Evolutionary conservation across 2,113 vertebrate species (phyloP), one percentile per base, ranked within the genome.

Genomic region (Antigone vipio): DNA sequence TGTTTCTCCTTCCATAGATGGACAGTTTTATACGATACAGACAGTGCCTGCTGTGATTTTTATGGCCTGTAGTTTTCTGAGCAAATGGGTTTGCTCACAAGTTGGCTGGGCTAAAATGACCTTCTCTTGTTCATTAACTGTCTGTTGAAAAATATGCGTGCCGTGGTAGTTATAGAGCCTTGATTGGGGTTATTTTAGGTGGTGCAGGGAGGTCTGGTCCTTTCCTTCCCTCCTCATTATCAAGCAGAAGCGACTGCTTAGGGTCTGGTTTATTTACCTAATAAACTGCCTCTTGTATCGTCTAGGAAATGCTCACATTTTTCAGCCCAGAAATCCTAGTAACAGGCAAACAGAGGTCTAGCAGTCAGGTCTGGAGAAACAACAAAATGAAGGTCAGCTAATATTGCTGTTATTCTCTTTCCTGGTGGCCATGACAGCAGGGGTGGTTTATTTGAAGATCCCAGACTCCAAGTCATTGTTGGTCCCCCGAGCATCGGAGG

Each of bases 401-500:
- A 99, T 99, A 99, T 99, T 98, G 98, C 98, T 98, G 99, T 99
- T 98, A 98, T 99, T 99, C 99, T 98, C 98, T 98, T 98, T 99
- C 98, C 98, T 96, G 98, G 99, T 99, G 99, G 98, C 99, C 99
- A 99, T 99, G 99, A 99, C 99, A 99, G 99, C 99, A 93, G 98
- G 98, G 97, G 97, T 97, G 98, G 98, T 99, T 99, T 99, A 98
- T 99, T 99, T 99, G 99, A 99, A 98, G 99, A 99, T 99, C 99
- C 99, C 99, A 99, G 99, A 99, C 98, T 99, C 85, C 44, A 98
- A 99, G 98, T 99, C 99, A 99, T 98, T 99, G 99, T 99, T 98
- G 90, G 96, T 98, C 83, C 95, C 98, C 95, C 52, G 97, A 98
- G 98, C 97, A 91, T 62, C 96, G 95, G 94, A 95, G 97, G 97